A percentile compares a stretch with the other conserved stretches of the same genome.
These are phyloP conservation scores for Megaustenia siamemsis DNA, from an alignment of 2,888 invertebrate genomes.

Conservation along the genomic window DNA sequence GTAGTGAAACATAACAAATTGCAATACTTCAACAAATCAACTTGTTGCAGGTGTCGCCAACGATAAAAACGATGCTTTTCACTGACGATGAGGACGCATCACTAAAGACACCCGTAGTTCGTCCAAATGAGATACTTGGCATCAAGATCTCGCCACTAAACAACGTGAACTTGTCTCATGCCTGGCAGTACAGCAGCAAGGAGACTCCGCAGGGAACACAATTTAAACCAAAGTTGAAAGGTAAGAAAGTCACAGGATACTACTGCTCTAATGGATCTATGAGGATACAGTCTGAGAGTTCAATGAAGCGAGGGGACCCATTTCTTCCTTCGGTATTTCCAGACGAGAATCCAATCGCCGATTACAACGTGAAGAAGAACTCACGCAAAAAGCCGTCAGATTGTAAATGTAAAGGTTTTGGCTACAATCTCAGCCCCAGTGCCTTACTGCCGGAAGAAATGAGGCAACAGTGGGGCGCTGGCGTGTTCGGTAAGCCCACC, in stretches of 20 bases:
- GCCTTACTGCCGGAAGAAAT: slow-evolving; percentile 52
- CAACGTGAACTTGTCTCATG: not conserved
- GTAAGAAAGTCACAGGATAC: slow-evolving; percentile 12
- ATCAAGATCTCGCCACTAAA: slow-evolving; percentile 44
- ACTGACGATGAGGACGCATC: slow-evolving; percentile 48
- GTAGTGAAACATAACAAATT: no score
- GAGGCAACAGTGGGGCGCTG: slow-evolving; percentile 53
- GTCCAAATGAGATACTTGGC: slow-evolving; percentile 50
- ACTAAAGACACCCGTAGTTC: slow-evolving; percentile 40
- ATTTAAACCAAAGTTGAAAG: slow-evolving; percentile 14
- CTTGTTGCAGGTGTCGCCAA: slow-evolving; percentile 2
- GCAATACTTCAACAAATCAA: no score
- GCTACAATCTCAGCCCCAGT: slow-evolving; percentile 51
- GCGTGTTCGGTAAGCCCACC: slow-evolving; percentile 49
- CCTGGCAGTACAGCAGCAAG: slow-evolving; percentile 9
- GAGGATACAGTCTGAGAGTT: not conserved
- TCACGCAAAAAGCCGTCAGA: slow-evolving; percentile 51
- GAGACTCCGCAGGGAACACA: not conserved
- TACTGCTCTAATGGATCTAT: not conserved
- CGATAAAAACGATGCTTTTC: slow-evolving; percentile 48
- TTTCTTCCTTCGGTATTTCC: slow-evolving; percentile 52
- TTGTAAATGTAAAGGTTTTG: slow-evolving; percentile 54
- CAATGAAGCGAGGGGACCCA: slow-evolving; percentile 52
- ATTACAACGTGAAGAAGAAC: slow-evolving; percentile 44
- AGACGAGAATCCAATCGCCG: slow-evolving; percentile 53